Evolutionary conservation across 2,113 vertebrate genomes (phyloP).

Genomic region (Orcinus orca): DNA sequence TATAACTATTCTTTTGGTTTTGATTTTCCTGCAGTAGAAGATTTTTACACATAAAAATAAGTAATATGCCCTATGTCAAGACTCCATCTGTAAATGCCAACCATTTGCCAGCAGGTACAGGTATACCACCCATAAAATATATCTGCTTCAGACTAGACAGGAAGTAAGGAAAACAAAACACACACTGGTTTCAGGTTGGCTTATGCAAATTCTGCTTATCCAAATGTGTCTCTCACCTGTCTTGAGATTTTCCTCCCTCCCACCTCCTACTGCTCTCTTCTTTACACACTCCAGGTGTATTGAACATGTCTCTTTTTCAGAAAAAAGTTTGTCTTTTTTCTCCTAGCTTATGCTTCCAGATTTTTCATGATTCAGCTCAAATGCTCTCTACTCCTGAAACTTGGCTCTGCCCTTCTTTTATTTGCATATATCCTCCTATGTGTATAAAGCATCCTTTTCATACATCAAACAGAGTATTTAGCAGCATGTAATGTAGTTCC

Average conservation of each 20-base stretch:
- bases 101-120: background rate
- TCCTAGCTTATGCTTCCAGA: background rate
- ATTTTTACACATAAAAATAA: background rate
- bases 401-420: background rate
- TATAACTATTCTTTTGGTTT: background rate
- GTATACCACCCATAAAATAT: no score
- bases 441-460: background rate
- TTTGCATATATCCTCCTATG: background rate
- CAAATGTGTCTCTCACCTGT: background rate
- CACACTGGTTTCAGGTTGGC: background rate
- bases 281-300: background rate
- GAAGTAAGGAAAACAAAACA: background rate
- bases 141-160: background rate
- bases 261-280: background rate
- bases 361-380: background rate
- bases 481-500: background rate
- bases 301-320: background rate
- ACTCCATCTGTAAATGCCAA: background rate
- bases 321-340: background rate
- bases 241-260: background rate
- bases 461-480: background rate
- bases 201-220: background rate
- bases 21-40: background rate
- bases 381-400: background rate
- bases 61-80: background rate